Base-by-base conservation (phyloP, 2,797 vertebrate species). In the Luscinia luscinia region DNA sequence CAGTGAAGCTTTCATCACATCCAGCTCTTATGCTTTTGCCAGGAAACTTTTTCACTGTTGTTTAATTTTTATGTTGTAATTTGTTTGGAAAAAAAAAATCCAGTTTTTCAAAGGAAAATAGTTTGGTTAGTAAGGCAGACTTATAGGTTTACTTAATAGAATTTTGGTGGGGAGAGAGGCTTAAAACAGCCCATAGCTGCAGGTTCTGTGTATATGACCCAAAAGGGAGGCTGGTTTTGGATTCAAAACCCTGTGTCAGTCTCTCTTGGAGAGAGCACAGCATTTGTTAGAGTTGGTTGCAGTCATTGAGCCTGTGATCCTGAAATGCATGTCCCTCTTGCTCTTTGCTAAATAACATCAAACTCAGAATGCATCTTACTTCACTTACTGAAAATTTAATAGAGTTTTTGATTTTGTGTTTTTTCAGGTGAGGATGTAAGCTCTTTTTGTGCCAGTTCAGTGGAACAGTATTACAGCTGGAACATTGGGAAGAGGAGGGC, bases 401-500 rank as follows among this genome's bases (percentile, higher is more conserved):
- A 17, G 45, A 83, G 45, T 23, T 68, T 84, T 54, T 84, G 79
- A 45, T 66, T 69, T 23, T 95, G 32, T 96, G 48, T 1, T 68
- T 76, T 96, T 96, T 80, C 87, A 98, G 98, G 96, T 96, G 99
- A 99, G 93, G 99, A 99, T 90, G 98, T 98, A 45, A 98, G 98
- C 97, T 98, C 98, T 7, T 99, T 99, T 92, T 99, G 99, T 96
- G 99, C 99, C 19, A 96, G 97, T 75, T 99, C 99, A 45, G 96
- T 98, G 89, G 98, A 99, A 86, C 99, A 99, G 97, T 99, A 99
- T 97, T 99, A 99, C 91, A 98, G 98, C 86, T 99, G 99, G 99
- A 99, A 99, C 98, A 99, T 99, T 91, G 99, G 99, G 79, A 99
- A 99, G 94, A 98, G 99, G 79, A 98, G 99, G 96, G 99, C 99